Evolutionary conservation across 92 coral and sea anemone genomes (phyloP), one percentile per base, ranked within the genome.

Genomic region (Palythoa grandis): DNA sequence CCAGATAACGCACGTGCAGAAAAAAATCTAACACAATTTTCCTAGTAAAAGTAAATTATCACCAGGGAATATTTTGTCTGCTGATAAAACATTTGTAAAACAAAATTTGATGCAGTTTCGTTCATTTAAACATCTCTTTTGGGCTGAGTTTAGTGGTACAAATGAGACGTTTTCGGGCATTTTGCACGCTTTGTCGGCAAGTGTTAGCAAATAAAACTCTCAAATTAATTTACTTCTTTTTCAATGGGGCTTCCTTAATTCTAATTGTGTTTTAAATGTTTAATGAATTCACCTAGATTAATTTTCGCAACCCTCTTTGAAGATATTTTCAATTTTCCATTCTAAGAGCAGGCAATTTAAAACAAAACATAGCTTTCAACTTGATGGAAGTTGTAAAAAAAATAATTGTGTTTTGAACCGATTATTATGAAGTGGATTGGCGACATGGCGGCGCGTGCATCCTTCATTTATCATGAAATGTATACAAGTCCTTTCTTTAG

Each of bases 221-320:
- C 85, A 80, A 80, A 80, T 80, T 80, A 80, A 80, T 66, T 80
- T 80, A 67, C 85, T 80, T 80, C 58, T 48, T n/a, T 66, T 66
- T 80, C 85, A 80, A 80, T 65, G 56, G 85, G 85, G 74, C 61
- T 80, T 80, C 74, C 85, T 80, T 66, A 66, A 66, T 80, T 67
- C 74, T 80, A 80, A 65, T 80, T 80, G 85, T 80, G 74, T 80
- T 74, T 80, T 78, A 80, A 80, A 80, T 80, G 85, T 80, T 80
- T 80, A 80, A 80, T 80, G 74, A 80, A 69, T 66, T 80, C 65
- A 11, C 39, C 85, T 66, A 80, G 66, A 80, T 80, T 80, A 80
- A 80, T 67, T 80, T 80, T 80, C 52, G 85, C 85, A 80, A 48
- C 74, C 23, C 52, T 80, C 74, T 80, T 80, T 79, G 15, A 66